Evolutionary conservation across 2,888 invertebrate genomes (phyloP), one percentile per base, ranked within the genome.

Genomic region (Eucera pruinosa): DNA sequence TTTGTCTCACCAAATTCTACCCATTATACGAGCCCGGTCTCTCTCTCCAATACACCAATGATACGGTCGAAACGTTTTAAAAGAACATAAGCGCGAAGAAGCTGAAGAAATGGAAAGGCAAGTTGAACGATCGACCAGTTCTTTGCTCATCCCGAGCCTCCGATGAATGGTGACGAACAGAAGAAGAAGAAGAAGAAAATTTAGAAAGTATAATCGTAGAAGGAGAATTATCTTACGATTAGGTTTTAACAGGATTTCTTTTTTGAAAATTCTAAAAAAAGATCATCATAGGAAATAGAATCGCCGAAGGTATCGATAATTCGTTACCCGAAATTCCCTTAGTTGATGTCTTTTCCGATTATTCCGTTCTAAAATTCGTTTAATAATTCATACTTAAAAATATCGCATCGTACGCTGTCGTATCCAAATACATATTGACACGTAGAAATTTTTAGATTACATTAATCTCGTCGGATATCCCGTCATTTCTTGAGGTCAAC

Each of bases 1-100:
- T 84, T 81, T 84, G 84, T 83, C 84, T 79, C 84, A 78, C 78
- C 33, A 81, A 78, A 75, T 78, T 77, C 62, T 64, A 65, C 58
- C 55, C 78, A 39, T 47, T 50, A 25, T 45, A 50, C 36, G 25
- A 23, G 25, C 7, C 41, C 62, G 15, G 5, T 30, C 23, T 36
- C 18, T 50, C 30, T 30, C 30, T 30, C 25, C 13, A n/a, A 27
- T 6, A 41, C 36, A 60, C 45, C 30, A 18, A 2, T 39, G 57
- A 47, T 48, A 54, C 50, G 18, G 33, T 23, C 62, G 39, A 27
- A 68, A 54, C 39, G 33, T 58, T 69, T 47, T 18, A 45, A 55
- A 43, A 36, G 52, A 54, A 67, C 62, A 50, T 15, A 18, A 54
- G 36, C 62, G 43, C 66, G 61, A 77, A 36, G 13, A 39, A 15